Percentiles rank a stretch among this genome's conserved stretches.
Conservation (phyloP, 2,797 vertebrate genomes). For the Sebastes goodei region DNA sequence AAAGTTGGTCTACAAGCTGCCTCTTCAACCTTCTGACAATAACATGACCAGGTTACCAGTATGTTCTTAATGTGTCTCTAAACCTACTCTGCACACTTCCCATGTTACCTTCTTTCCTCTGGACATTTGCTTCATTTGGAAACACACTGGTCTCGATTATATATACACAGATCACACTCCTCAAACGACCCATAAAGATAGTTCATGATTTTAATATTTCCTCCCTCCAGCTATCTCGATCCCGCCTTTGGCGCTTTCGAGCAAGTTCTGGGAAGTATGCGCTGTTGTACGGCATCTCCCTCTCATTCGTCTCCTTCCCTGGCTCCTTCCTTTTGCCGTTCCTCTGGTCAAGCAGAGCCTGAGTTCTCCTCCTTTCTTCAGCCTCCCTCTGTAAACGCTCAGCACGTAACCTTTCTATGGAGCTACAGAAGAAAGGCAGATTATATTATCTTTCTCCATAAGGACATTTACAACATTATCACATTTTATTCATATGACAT, state of each 20-base stretch:
- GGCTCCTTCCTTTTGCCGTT: slow-evolving; percentile 56
- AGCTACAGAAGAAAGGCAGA: slow-evolving; percentile 39
- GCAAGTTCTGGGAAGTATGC: slow-evolving; percentile 90
- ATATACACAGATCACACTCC: neutral
- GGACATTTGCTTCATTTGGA: neutral
- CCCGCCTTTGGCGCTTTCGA: slow-evolving; percentile 80
- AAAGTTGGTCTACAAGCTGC: neutral
- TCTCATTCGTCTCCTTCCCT: slow-evolving; percentile 73
- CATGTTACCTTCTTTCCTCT: neutral
- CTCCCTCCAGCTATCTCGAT: slow-evolving; percentile 79
- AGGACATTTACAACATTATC: neutral
- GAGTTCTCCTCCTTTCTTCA: slow-evolving; percentile 79
- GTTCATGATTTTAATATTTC: slow-evolving; percentile 77
- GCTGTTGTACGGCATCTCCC: slow-evolving; percentile 87
- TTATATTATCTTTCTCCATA: neutral
- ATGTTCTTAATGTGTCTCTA: neutral
- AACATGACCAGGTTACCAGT: neutral
- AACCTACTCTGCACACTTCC: neutral
- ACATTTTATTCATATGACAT: neutral
- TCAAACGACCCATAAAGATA: neutral
- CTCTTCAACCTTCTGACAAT: neutral
- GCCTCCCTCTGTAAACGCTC: slow-evolving; percentile 86
- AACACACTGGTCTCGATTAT: neutral
- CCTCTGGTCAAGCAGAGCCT: slow-evolving; percentile 80
- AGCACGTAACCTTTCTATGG: slow-evolving; percentile 83